A percentile compares a stretch with the other conserved stretches of the same genome.
phyloP scores from a whole-genome alignment of 1,140 invertebrate genomes.

The Kradibia gibbosae region DNA sequence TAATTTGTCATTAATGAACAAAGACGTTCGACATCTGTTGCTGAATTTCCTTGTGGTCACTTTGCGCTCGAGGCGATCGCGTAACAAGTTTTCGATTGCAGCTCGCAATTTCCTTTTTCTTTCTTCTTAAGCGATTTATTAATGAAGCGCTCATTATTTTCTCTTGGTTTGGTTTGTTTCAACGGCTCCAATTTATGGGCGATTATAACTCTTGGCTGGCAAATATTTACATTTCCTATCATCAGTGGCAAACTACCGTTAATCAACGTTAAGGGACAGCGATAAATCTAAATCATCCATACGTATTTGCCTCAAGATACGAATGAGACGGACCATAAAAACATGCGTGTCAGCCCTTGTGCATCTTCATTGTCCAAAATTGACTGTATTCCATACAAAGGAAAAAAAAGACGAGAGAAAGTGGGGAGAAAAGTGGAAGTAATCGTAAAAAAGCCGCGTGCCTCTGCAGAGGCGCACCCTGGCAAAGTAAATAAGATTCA shows the following conservation, averaged over 20 bases:
- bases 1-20: constrained; percentile 44
- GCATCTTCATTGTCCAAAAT: background rate
- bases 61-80: constrained; percentile 1
- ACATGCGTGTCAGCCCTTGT: no score
- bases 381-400: background rate
- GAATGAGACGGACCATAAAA: background rate
- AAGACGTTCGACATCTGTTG: background rate
- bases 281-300: background rate
- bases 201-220: background rate
- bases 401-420: background rate
- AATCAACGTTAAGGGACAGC: background rate
- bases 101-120: background rate
- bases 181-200: background rate
- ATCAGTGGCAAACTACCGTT: background rate
- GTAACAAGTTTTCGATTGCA: background rate
- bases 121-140: background rate
- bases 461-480: background rate
- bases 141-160: constrained; percentile 24
- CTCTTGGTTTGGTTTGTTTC: background rate
- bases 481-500: constrained; percentile 54
- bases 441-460: constrained; percentile 3
- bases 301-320: background rate
- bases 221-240: constrained; percentile 3
- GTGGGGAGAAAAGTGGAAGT: background rate
- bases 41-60: background rate